Evolutionary conservation across 2,797 vertebrate genomes (phyloP).

Genomic region (Poecile montanus): DNA sequence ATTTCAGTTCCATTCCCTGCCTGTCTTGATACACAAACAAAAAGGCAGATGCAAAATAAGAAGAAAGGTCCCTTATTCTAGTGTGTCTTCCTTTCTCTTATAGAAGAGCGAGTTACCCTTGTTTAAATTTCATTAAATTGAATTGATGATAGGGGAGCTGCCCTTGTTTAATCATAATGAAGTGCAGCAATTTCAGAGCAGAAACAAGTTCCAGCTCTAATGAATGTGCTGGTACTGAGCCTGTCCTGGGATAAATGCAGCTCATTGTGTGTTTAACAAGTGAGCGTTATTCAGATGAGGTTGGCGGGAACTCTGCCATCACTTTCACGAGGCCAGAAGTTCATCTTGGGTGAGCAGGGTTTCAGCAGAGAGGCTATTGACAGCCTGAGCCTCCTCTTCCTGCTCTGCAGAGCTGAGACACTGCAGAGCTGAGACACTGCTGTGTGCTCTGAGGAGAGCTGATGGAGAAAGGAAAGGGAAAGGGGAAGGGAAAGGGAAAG

Average conservation of each 20-base stretch:
- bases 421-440: not conserved
- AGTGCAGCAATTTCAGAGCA: not conserved
- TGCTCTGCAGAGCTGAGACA: not conserved
- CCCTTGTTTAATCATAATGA: not conserved
- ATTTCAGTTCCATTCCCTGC: not conserved
- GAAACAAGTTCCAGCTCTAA: not conserved
- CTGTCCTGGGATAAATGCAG: not conserved
- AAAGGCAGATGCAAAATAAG: not conserved
- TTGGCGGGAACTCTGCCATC: not conserved
- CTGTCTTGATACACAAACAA: not conserved
- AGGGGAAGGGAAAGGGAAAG: no score
- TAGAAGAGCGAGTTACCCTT: not conserved
- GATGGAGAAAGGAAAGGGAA: not conserved
- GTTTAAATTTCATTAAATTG: not conserved
- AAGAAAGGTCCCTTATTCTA: not conserved
- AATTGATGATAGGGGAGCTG: not conserved
- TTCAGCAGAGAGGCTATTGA: not conserved
- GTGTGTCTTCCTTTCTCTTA: not conserved
- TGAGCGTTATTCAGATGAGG: not conserved
- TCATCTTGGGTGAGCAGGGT: not conserved
- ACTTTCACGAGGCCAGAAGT: not conserved
- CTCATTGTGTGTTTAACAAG: fast-evolving
- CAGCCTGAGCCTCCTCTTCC: not conserved
- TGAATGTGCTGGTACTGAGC: not conserved
- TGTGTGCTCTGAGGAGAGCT: not conserved